phyloP scores from a whole-genome alignment of 2,113 vertebrate genomes.

The Progne subis region DNA sequence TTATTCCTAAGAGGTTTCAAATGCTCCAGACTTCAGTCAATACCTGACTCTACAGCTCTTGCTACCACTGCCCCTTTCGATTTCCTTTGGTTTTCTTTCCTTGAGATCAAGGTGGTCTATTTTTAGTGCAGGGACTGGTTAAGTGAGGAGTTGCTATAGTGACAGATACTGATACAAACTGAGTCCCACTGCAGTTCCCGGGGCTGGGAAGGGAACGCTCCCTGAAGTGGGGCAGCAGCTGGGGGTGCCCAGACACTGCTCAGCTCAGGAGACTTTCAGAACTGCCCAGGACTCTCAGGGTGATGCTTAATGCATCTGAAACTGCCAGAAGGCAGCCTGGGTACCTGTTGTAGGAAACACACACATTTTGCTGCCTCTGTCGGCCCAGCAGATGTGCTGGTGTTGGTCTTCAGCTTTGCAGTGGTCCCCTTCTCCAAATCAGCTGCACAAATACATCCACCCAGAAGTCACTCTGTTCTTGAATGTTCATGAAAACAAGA shows the following conservation, averaged over 20 bases:
- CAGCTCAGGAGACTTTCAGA: neutral
- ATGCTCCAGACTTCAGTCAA: neutral
- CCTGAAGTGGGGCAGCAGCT: neutral
- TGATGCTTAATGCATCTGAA: neutral
- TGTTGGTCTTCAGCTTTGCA: neutral
- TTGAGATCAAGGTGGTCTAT: conserved; percentile 76
- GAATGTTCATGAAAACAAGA: neutral
- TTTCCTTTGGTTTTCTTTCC: conserved; percentile 56
- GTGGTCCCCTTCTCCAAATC: neutral
- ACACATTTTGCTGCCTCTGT: neutral
- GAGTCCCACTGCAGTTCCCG: conserved; percentile 8
- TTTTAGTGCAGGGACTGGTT: conserved; percentile 68
- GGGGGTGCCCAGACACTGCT: neutral
- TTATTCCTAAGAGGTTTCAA: neutral
- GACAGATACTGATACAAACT: conserved; percentile 68
- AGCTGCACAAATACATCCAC: neutral
- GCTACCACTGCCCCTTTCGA: neutral
- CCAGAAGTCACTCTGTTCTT: neutral
- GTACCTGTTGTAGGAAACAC: neutral
- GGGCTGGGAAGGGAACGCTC: neutral
- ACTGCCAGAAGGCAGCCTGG: neutral
- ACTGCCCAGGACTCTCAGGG: neutral
- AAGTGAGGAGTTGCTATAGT: conserved; percentile 75
- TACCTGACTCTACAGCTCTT: neutral
- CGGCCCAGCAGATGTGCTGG: neutral